Conservation (phyloP, 2,797 vertebrate genomes). For the Cryptoprocta ferox region DNA sequence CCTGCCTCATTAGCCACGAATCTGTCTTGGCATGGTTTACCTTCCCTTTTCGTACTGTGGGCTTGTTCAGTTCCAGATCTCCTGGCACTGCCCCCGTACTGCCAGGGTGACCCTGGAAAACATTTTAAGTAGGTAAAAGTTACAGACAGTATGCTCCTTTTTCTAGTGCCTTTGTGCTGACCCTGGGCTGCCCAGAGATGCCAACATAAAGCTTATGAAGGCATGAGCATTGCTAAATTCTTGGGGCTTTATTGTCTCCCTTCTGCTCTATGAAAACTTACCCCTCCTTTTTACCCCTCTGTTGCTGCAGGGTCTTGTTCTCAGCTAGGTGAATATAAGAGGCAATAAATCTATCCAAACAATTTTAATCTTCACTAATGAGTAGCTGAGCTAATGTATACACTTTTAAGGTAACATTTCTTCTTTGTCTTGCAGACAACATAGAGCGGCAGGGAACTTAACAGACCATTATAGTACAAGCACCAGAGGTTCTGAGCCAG, state of each 20-base stretch:
- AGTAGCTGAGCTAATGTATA: background rate
- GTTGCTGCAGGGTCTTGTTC: background rate
- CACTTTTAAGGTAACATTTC: background rate
- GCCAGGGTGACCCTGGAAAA: constrained; percentile 19
- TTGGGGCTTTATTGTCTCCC: background rate
- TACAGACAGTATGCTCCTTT: background rate
- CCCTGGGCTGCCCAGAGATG: background rate
- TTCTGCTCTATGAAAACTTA: constrained; percentile 25
- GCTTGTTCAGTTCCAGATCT: background rate
- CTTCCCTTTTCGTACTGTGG: background rate
- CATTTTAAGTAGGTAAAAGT: constrained; percentile 32
- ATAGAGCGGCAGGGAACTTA: background rate
- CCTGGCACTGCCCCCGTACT: background rate
- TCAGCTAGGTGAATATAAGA: constrained; percentile 32
- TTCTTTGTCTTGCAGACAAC: background rate
- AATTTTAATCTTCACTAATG: background rate
- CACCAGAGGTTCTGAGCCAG: background rate
- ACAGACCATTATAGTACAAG: background rate
- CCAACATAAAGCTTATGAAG: background rate
- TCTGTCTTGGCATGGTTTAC: background rate
- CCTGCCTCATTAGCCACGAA: constrained; percentile 37
- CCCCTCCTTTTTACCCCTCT: too few relatives aligned
- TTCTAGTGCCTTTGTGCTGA: background rate
- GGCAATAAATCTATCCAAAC: background rate
- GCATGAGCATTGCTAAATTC: background rate